Evolutionary conservation across 2,797 vertebrate genomes (phyloP), one percentile per base, ranked within the genome.

Genomic region (Linurgus olivaceus): DNA sequence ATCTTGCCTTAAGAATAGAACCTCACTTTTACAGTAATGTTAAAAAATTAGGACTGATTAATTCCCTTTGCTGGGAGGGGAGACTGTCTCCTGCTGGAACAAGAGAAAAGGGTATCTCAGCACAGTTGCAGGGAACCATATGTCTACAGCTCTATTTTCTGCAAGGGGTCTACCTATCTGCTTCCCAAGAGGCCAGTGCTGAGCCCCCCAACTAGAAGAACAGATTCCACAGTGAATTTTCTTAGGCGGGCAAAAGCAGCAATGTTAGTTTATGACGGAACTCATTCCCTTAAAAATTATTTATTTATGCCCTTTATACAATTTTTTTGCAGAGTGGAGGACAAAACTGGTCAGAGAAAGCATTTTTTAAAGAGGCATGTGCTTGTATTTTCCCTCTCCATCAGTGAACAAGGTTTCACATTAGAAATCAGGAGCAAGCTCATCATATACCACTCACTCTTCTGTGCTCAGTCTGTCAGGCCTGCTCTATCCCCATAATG

Each of bases 401-500:
- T 35, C n/a, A 68, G 16, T 23, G 55, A 72, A 62, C 31, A 72
- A 88, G 31, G 54, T 82, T 82, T 68, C 50, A 63, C 1, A 2
- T 19, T 18, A 47, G 38, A 66, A 84, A 62, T 35, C 40, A 75
- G 62, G 33, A 66, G 33, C 23, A 10, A 61, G 29, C 37, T 47
- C 18, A 45, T 33, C 21, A 6, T 6, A 28, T 14, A 9, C 29
- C 47, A n/a, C 29, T 70, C 48, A 8, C 14, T 33, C 12, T 3
- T 37, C 50, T 0, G 0, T 11, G 7, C 5, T 48, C 11, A n/a
- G 14, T 50, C 35, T 68, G 37, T 54, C 31, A 84, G 57, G 72
- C n/a, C 33, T 24, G 33, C 3, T 5, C 31, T 48, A n/a, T 5
- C 14, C 16, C 14, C 0, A 0, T 4, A 8, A 29, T 2, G 4